These are phyloP conservation scores for Nesidiocoris tenuis DNA, from an alignment of 2,888 invertebrate genomes.

Conservation along the genomic window DNA sequence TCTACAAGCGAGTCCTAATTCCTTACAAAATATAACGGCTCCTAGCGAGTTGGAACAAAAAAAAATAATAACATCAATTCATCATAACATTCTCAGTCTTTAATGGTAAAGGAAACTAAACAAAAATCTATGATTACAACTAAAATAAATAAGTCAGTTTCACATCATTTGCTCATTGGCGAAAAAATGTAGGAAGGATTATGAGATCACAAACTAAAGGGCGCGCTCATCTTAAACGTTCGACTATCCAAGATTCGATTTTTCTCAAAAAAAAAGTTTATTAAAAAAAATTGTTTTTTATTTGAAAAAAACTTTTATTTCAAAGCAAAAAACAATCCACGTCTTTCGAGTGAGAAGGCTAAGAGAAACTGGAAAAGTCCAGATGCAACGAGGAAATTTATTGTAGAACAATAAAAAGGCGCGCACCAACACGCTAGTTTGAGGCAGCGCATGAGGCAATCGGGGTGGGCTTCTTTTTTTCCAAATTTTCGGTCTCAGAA, in stretches of 20 bases:
- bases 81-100: slow-evolving; percentile 44
- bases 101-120: slow-evolving; percentile 45
- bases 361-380: slow-evolving; percentile 21
- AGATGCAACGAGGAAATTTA: too few species aligned
- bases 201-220: slow-evolving; percentile 45
- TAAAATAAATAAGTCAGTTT: slow-evolving; percentile 4
- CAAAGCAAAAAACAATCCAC: slow-evolving; percentile 7
- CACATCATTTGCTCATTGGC: slow-evolving; percentile 19
- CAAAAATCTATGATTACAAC: slow-evolving; percentile 17
- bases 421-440: too few species aligned
- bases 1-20: not conserved
- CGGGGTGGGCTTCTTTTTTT: too few species aligned
- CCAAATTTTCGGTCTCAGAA: too few species aligned
- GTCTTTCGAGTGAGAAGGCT: slow-evolving; percentile 32
- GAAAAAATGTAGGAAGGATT: slow-evolving; percentile 43
- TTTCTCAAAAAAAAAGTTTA: not conserved
- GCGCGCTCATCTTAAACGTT: slow-evolving; percentile 33
- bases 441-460: too few species aligned
- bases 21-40: not conserved
- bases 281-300: not conserved
- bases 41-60: not conserved
- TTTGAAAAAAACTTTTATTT: slow-evolving; percentile 14
- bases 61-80: not conserved
- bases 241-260: not conserved
- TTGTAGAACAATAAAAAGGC: too few species aligned